phyloP scores from a whole-genome alignment of 2,888 invertebrate genomes.

The Drosophila mayaguana region DNA sequence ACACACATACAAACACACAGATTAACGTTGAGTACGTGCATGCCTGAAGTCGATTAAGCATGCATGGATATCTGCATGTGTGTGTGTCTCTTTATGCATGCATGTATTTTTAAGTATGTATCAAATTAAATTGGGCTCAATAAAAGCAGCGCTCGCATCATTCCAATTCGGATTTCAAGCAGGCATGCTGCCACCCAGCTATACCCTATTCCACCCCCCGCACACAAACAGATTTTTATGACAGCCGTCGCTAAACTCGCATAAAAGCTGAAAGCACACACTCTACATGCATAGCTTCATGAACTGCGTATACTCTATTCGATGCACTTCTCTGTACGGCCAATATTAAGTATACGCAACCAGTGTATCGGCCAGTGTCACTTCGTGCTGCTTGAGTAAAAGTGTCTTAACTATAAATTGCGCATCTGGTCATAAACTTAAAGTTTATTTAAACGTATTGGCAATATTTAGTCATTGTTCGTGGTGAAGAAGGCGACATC shows the following conservation, averaged over 20 bases:
- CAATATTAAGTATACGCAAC: neutral
- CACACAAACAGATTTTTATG: constrained; percentile 27
- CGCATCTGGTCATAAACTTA: neutral
- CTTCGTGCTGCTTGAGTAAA: neutral
- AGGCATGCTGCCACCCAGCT: constrained; percentile 13
- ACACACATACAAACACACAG: neutral
- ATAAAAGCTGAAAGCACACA: constrained; percentile 17
- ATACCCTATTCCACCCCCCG: neutral
- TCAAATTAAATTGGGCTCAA: constrained; percentile 60
- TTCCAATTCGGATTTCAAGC: constrained; percentile 24
- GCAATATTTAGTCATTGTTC: neutral
- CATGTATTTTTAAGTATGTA: constrained; percentile 15
- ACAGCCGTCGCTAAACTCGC: constrained; percentile 23
- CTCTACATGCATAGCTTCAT: no score
- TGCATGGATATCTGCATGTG: neutral
- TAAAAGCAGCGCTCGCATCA: constrained; percentile 49
- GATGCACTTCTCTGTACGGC: no score
- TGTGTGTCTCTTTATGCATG: neutral
- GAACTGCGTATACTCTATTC: constrained; percentile 3
- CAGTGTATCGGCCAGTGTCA: neutral
- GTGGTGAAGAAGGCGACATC: neutral
- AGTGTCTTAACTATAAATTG: no score
- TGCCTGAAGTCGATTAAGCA: constrained; percentile 15
- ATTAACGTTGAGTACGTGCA: constrained; percentile 24
- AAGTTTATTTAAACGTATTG: neutral